A percentile compares a stretch with the other conserved stretches of the same genome.
phyloP scores from a whole-genome alignment of 2,797 vertebrate genomes.

The Gephyroberyx darwinii region DNA sequence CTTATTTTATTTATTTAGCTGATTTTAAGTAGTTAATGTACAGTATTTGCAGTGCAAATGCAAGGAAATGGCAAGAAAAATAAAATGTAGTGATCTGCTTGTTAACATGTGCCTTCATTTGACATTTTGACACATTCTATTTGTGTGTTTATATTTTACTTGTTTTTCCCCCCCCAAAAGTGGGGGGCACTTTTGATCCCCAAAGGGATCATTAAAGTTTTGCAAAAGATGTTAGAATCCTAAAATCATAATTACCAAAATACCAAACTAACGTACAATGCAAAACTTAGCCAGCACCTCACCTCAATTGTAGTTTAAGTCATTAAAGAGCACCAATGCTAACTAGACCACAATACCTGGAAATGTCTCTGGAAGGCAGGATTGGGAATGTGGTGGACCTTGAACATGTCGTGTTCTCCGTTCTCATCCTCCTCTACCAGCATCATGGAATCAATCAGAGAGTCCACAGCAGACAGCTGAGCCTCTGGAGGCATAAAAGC shows the following conservation, averaged over 20 bases:
- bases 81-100: no score
- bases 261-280: not conserved
- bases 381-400: conserved; percentile 90
- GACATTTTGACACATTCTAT: no score
- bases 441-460: conserved; percentile 95
- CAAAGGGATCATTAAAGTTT: no score
- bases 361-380: conserved; percentile 94
- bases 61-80: no score
- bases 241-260: not conserved
- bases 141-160: no score
- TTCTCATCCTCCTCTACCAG: conserved; percentile 85
- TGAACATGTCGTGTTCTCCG: conserved; percentile 85
- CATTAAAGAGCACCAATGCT: not conserved
- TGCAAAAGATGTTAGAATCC: not conserved
- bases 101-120: no score
- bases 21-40: no score
- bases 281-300: not conserved
- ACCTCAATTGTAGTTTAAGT: not conserved
- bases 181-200: not conserved
- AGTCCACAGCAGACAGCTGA: conserved; percentile 89
- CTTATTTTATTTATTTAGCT: not conserved
- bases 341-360: conserved; percentile 83
- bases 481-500: conserved; percentile 72
- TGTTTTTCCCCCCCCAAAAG: not conserved
- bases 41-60: no score